Conservation (phyloP, 2,797 vertebrate genomes). For the Sparus aurata region DNA sequence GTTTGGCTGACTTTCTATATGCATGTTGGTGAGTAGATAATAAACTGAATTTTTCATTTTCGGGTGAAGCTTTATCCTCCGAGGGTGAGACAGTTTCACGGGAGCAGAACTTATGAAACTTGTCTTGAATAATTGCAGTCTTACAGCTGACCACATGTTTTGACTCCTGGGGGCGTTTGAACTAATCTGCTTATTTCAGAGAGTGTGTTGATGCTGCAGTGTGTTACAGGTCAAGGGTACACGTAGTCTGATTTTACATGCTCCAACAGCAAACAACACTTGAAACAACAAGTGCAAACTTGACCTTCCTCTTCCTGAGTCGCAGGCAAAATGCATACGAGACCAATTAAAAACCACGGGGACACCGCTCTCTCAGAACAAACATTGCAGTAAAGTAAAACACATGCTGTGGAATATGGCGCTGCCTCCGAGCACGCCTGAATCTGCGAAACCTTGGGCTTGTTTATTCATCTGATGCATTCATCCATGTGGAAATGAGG, state of each 20-base stretch:
- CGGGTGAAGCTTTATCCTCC: not conserved
- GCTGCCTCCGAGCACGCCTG: not conserved
- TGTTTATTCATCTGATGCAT: constrained; percentile 36
- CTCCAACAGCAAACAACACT: constrained; percentile 51
- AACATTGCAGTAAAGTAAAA: not conserved
- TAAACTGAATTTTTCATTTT: no score
- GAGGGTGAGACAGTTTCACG: not conserved
- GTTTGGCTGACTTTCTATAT: no score
- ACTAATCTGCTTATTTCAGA: constrained; percentile 31
- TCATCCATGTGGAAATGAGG: constrained; percentile 53
- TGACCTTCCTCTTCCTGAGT: constrained; percentile 29
- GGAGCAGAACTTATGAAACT: not conserved
- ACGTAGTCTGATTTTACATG: constrained; percentile 38
- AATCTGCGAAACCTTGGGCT: constrained; percentile 12
- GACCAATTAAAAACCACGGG: constrained; percentile 53
- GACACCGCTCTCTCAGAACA: constrained; percentile 25
- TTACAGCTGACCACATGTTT: constrained; percentile 26
- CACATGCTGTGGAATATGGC: not conserved
- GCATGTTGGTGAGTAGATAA: no score
- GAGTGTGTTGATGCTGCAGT: constrained; percentile 30
- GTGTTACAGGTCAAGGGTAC: constrained; percentile 21
- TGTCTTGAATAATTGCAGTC: constrained; percentile 7
- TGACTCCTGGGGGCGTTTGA: constrained; percentile 1
- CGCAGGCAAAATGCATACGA: constrained; percentile 30
- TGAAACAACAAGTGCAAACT: constrained; percentile 45